Percentiles rank a stretch among this genome's conserved stretches.
Evolutionary conservation across 2,888 invertebrate genomes (phyloP).

Genomic region (Apotomis betuletana): DNA sequence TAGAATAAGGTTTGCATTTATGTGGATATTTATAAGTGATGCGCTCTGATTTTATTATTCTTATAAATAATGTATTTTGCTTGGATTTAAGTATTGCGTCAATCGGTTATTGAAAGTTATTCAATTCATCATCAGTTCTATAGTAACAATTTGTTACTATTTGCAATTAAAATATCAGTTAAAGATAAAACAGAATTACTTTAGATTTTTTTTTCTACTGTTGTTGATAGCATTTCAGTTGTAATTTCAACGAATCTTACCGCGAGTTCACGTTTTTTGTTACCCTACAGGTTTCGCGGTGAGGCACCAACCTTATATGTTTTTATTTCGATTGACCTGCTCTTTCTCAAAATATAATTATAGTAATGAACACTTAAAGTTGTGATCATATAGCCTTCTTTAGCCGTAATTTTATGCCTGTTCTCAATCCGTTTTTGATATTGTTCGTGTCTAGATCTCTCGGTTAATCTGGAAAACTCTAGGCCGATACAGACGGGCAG

Average conservation of each 20-base stretch:
- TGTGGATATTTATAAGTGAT: slow-evolving; percentile 1
- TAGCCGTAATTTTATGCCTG: slow-evolving; percentile 15
- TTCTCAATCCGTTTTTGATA: slow-evolving; percentile 33
- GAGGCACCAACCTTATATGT: too few relatives aligned
- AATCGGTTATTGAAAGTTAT: not conserved
- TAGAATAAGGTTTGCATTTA: slow-evolving; percentile 4
- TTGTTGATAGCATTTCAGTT: too few relatives aligned
- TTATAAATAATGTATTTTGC: not conserved
- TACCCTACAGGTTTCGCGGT: too few relatives aligned
- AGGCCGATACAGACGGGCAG: too few relatives aligned
- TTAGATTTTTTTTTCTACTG: too few relatives aligned
- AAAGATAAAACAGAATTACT: too few relatives aligned
- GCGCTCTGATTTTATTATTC: slow-evolving; percentile 2
- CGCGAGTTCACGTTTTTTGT: too few relatives aligned
- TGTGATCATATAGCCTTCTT: slow-evolving; percentile 39
- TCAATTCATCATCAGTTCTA: not conserved
- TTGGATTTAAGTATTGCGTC: slow-evolving; percentile 2
- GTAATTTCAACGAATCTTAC: too few relatives aligned
- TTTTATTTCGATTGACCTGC: slow-evolving; percentile 6
- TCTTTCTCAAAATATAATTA: slow-evolving; percentile 2
- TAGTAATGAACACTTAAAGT: slow-evolving; percentile 26
- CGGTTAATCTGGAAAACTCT: slow-evolving; percentile 13
- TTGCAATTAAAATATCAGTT: too few relatives aligned
- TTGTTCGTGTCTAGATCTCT: slow-evolving; percentile 32
- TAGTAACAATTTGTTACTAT: too few relatives aligned